Conservation (phyloP, 1,140 invertebrate genomes). For the Halictus rubicundus region DNA sequence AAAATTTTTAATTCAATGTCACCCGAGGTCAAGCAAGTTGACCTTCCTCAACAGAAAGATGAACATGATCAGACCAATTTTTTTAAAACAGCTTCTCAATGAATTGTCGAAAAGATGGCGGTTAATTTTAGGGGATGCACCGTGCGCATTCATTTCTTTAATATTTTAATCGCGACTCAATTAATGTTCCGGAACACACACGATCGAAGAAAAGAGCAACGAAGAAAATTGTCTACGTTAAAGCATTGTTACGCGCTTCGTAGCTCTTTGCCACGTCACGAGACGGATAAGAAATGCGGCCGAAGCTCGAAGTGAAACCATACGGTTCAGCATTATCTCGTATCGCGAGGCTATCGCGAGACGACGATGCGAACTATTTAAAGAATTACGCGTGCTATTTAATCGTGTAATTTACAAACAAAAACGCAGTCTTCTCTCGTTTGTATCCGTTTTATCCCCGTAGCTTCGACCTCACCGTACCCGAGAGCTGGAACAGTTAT, state of each 20-base stretch:
- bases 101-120: no score
- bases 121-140: no score
- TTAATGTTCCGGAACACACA: background rate
- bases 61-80: no score
- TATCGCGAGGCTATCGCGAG: background rate
- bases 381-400: slow-evolving; percentile 26
- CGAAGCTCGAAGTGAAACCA: background rate
- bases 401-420: slow-evolving; percentile 36
- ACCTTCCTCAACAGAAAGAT: no score
- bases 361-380: background rate
- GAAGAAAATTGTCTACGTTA: background rate
- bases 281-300: slow-evolving; percentile 16
- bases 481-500: slow-evolving; percentile 66
- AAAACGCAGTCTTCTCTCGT: slow-evolving; percentile 42
- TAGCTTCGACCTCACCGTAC: slow-evolving; percentile 48
- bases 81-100: no score
- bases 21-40: no score
- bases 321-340: background rate
- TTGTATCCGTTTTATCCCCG: slow-evolving; percentile 1
- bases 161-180: background rate
- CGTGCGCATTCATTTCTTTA: background rate
- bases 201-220: slow-evolving; percentile 3
- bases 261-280: background rate
- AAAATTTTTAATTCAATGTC: no score
- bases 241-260: background rate